phyloP scores from a whole-genome alignment of 2,888 invertebrate genomes.

The Orthonevra nobilis region DNA sequence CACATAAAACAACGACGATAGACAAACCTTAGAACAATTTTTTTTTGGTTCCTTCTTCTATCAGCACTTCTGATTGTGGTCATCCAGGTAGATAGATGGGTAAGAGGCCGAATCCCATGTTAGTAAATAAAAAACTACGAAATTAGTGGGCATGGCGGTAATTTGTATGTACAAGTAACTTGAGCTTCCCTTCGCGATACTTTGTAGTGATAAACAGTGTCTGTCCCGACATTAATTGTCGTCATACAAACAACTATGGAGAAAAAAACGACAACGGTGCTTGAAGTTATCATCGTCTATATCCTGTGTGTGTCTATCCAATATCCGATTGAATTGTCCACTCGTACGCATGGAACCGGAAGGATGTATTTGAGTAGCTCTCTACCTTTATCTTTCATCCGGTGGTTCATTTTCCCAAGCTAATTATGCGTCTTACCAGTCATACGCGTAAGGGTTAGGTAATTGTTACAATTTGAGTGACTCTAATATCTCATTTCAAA shows the following conservation, averaged over 20 bases:
- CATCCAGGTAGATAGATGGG: constrained; percentile 26
- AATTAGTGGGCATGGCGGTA: constrained; percentile 48
- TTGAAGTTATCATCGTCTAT: constrained; percentile 46
- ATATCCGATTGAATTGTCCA: constrained; percentile 59
- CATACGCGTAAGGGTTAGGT: constrained; percentile 26
- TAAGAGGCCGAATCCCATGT: constrained; percentile 2
- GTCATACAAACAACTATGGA: constrained; percentile 18
- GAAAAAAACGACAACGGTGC: constrained; percentile 13
- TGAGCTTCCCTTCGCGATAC: constrained; percentile 34
- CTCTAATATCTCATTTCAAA: constrained; percentile 1
- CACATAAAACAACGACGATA: no score
- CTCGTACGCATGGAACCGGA: constrained; percentile 47
- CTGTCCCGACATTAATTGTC: constrained; percentile 45
- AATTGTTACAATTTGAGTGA: constrained; percentile 47
- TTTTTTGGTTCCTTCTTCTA: constrained; percentile 30
- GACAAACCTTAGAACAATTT: no score
- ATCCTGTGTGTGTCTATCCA: constrained; percentile 61
- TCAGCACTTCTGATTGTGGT: background rate
- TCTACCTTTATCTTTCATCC: constrained; percentile 61
- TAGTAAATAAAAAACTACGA: constrained; percentile 11
- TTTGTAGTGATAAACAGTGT: constrained; percentile 46
- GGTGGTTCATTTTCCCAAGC: constrained; percentile 55
- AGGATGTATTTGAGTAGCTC: constrained; percentile 39
- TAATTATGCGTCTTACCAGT: constrained; percentile 34
- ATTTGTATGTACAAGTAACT: constrained; percentile 50